These are phyloP conservation scores for Atta colombica DNA, from an alignment of 1,140 invertebrate species.

Conservation along the genomic window DNA sequence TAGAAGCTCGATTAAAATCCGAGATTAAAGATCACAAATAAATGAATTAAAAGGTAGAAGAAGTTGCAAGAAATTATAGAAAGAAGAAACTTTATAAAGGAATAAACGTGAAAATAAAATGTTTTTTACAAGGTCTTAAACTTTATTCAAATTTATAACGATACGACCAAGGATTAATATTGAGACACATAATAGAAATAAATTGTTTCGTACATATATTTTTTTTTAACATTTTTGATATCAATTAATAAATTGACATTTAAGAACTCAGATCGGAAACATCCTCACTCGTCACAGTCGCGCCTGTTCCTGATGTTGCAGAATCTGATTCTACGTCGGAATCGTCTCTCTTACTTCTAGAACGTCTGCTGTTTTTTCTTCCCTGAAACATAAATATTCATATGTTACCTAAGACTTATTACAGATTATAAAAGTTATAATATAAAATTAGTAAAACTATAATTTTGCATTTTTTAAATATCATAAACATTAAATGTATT, in stretches of 20 bases:
- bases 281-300: slow-evolving; percentile 52
- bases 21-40: not conserved
- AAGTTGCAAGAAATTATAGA: not conserved
- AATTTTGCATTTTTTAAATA: slow-evolving; percentile 16
- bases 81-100: not conserved
- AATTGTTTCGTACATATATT: not conserved
- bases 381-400: not conserved
- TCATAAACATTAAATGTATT: not conserved
- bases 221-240: not conserved
- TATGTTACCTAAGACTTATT: not conserved
- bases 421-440: not conserved
- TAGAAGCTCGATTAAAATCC: not conserved
- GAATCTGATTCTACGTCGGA: slow-evolving; percentile 45
- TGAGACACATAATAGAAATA: not conserved
- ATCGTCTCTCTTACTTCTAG: slow-evolving; percentile 18
- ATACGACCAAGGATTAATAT: not conserved
- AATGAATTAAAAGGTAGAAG: slow-evolving; percentile 7
- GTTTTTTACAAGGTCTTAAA: not conserved
- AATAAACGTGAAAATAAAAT: not conserved
- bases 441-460: not conserved
- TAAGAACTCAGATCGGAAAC: slow-evolving; percentile 57
- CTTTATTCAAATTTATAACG: slow-evolving; percentile 42
- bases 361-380: slow-evolving; percentile 27
- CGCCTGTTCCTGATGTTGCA: slow-evolving; percentile 40
- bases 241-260: not conserved